Percentiles rank a stretch among this genome's conserved stretches.
These are phyloP conservation scores for Scaptodrosophila lebanonensis DNA, from an alignment of 1,140 invertebrate genomes.

Conservation along the genomic window DNA sequence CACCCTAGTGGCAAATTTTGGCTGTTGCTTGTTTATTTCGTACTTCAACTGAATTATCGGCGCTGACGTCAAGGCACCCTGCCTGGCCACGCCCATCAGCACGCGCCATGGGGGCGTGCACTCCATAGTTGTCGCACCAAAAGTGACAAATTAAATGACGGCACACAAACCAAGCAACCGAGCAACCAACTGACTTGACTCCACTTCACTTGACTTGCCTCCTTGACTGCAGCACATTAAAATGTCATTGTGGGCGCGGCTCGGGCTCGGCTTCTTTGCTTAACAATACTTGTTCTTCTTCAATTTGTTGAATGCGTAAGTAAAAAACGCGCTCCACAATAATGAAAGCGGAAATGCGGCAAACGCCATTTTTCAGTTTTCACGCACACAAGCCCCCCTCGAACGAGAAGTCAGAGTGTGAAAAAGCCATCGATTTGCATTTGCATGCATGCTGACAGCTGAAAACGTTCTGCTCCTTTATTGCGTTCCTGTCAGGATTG, in stretches of 20 bases:
- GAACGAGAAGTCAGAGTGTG: slow-evolving; percentile 12
- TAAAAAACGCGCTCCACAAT: slow-evolving; percentile 59
- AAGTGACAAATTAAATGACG: slow-evolving; percentile 61
- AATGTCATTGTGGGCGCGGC: slow-evolving; percentile 7
- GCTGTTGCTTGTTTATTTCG: too few relatives aligned
- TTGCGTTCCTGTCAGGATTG: too few relatives aligned
- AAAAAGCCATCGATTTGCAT: slow-evolving; percentile 7
- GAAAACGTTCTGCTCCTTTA: too few relatives aligned
- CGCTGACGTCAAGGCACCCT: slow-evolving; percentile 48
- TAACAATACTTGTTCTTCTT: neutral
- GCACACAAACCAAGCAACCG: slow-evolving; percentile 3
- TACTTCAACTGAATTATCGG: slow-evolving; percentile 16
- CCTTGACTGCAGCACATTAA: slow-evolving; percentile 6
- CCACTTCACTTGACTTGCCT: too few relatives aligned
- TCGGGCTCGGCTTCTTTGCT: neutral
- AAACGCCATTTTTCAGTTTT: slow-evolving; percentile 66
- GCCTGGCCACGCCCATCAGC: slow-evolving; percentile 34
- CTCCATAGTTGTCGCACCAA: slow-evolving; percentile 7
- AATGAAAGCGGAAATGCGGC: slow-evolving; percentile 59
- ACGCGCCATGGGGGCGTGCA: slow-evolving; percentile 16
- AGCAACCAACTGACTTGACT: too few relatives aligned
- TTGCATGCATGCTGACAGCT: neutral
- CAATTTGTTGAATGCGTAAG: slow-evolving; percentile 26
- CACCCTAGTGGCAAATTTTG: too few relatives aligned
- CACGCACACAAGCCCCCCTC: slow-evolving; percentile 56